Evolutionary conservation across 2,113 vertebrate genomes (phyloP).

Genomic region (Zeus faber): DNA sequence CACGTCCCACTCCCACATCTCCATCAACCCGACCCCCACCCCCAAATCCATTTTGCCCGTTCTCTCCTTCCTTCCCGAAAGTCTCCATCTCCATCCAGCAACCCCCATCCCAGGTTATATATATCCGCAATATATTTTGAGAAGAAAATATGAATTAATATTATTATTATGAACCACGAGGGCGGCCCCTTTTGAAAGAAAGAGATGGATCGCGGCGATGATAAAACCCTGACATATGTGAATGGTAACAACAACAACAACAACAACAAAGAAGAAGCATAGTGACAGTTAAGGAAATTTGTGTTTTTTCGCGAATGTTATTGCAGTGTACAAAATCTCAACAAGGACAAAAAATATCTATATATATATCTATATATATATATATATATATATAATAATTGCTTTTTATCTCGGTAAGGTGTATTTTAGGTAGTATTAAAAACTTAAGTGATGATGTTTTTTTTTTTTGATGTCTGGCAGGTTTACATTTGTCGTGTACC

Average conservation of each 20-base stretch:
- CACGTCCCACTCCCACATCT: constrained; percentile 9
- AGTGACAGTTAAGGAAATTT: constrained; percentile 55
- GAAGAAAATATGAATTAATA: constrained; percentile 26
- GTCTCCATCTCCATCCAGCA: background rate
- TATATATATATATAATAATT: constrained; percentile 76
- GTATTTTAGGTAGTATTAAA: constrained; percentile 78
- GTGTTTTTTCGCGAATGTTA: constrained; percentile 75
- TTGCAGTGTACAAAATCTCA: constrained; percentile 83
- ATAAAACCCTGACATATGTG: constrained; percentile 82
- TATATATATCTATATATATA: too few species aligned
- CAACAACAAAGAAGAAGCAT: constrained; percentile 49
- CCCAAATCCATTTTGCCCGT: background rate
- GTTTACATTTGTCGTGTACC: constrained; percentile 76
- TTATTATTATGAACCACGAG: too few species aligned
- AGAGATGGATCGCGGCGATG: constrained; percentile 60
- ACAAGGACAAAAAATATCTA: constrained; percentile 69
- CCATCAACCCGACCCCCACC: background rate
- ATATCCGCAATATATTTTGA: constrained; percentile 35
- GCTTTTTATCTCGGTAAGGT: constrained; percentile 76
- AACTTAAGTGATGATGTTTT: constrained; percentile 69
- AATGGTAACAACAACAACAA: constrained; percentile 68
- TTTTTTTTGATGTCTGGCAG: constrained; percentile 73
- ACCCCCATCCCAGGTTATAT: background rate
- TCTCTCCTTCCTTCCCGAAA: too few species aligned
- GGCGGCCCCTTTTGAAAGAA: too few species aligned